Evolutionary conservation across 2,113 vertebrate genomes (phyloP).

Genomic region (Melanerpes formicivorus): DNA sequence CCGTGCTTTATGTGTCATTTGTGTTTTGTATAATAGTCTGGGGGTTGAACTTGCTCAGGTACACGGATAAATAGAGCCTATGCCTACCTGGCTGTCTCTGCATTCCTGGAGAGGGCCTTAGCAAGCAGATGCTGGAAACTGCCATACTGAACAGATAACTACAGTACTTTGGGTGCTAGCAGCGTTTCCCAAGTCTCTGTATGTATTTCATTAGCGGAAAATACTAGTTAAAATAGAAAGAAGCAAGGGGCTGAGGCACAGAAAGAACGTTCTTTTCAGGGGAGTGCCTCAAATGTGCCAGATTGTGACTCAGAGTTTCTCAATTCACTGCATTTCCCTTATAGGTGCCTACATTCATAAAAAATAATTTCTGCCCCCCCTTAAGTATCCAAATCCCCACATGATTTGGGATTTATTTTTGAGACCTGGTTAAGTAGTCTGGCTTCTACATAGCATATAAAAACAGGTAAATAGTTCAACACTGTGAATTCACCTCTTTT

Average conservation of each 20-base stretch:
- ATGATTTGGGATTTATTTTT: neutral
- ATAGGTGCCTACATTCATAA: neutral
- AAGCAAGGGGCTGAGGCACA: neutral
- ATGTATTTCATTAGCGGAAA: neutral
- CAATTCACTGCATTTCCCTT: neutral
- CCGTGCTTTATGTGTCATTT: neutral
- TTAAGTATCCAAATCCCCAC: neutral
- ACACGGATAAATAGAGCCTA: neutral
- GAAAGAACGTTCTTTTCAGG: neutral
- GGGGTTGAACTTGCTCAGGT: neutral
- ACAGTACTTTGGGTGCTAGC: neutral
- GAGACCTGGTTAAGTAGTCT: neutral
- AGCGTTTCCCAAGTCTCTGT: neutral
- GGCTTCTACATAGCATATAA: neutral
- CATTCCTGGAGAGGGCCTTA: neutral
- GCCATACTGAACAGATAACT: neutral
- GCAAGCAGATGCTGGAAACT: neutral
- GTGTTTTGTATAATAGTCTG: neutral
- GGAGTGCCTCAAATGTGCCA: neutral
- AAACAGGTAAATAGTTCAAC: neutral
- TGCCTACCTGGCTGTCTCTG: neutral
- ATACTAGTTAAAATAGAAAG: neutral
- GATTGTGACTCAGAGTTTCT: neutral
- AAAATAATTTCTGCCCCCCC: neutral
- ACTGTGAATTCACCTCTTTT: neutral